These are phyloP conservation scores for Synodontis membranacea DNA, from an alignment of 2,113 vertebrate genomes.

Conservation along the genomic window DNA sequence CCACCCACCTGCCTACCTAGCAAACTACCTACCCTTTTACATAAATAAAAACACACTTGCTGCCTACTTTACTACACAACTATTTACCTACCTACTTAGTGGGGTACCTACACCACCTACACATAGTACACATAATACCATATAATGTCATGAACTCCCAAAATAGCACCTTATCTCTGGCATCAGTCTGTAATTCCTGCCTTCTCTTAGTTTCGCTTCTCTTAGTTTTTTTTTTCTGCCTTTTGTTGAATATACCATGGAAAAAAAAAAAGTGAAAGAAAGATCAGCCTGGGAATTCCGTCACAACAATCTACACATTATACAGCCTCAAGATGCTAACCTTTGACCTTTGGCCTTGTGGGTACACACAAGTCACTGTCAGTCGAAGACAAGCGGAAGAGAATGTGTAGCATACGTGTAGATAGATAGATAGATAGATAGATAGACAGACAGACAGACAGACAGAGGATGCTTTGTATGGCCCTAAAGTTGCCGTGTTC, in stretches of 20 bases:
- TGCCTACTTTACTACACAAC: no score
- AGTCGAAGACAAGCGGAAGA: conserved; percentile 27
- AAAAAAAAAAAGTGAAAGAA: conserved; percentile 13
- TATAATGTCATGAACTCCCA: not conserved
- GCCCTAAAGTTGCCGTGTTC: conserved; percentile 39
- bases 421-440: no score
- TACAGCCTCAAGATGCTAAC: conserved; percentile 34
- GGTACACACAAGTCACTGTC: conserved; percentile 15
- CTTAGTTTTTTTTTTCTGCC: no score
- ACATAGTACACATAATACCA: no score
- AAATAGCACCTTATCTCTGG: no score
- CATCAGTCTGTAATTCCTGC: not conserved
- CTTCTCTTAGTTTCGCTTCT: not conserved
- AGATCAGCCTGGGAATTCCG: conserved; percentile 8
- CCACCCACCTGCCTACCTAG: no score
- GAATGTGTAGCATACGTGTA: conserved; percentile 32
- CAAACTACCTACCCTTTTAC: no score
- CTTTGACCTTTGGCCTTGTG: conserved; percentile 31
- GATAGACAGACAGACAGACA: no score
- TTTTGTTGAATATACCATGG: not conserved
- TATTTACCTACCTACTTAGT: no score
- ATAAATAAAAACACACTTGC: no score
- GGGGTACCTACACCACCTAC: no score
- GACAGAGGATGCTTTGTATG: conserved; percentile 48
- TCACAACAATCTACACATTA: conserved; percentile 50